Evolutionary conservation across 2,113 vertebrate genomes (phyloP), one percentile per base, ranked within the genome.

Genomic region (Polypterus bichir): DNA sequence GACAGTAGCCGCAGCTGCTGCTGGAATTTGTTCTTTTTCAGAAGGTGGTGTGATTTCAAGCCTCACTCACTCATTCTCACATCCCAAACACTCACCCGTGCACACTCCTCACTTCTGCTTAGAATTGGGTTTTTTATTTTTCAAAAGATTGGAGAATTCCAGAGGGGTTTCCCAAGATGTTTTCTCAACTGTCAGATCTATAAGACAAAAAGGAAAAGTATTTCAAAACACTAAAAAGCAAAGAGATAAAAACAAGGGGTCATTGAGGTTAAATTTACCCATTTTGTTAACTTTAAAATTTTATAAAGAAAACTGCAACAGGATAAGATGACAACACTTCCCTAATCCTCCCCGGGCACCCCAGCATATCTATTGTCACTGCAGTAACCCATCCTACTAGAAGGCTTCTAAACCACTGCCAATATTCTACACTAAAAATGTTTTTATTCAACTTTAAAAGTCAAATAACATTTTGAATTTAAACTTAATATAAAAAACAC

Each of bases 71-170:
- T 81, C 88, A 91, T 87, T 79, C 88, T 86, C 89, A 88, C 90
- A 87, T 81, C 89, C 83, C 89, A 89, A 85, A 85, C 91, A 91
- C 78, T 89, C 89, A 89, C 87, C 84, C 86, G 82, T 83, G 88
- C 89, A 86, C 88, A 90, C 89, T 83, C 86, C 83, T 86, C 82
- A 77, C 88, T 90, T 90, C 90, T 80, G 73, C 74, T 74, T 67
- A 68, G 65, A 77, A 27, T 27, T 27, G 27, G 83, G 76, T 83
- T 80, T 80, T 76, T 65, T 76, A 59, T 74, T 71, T 73, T 77
- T 84, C 78, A 84, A 86, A 88, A 92, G 82, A 89, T 90, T 91
- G 88, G 91, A 91, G 88, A 84, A 89, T 85, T 92, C 90, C 91
- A 92, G 88, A 83, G 86, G 88, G 89, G 83, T 68, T 73, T 83